Percentiles rank a stretch among this genome's conserved stretches.
phyloP scores from a whole-genome alignment of 2,113 vertebrate species.

The Gavialis gangeticus region DNA sequence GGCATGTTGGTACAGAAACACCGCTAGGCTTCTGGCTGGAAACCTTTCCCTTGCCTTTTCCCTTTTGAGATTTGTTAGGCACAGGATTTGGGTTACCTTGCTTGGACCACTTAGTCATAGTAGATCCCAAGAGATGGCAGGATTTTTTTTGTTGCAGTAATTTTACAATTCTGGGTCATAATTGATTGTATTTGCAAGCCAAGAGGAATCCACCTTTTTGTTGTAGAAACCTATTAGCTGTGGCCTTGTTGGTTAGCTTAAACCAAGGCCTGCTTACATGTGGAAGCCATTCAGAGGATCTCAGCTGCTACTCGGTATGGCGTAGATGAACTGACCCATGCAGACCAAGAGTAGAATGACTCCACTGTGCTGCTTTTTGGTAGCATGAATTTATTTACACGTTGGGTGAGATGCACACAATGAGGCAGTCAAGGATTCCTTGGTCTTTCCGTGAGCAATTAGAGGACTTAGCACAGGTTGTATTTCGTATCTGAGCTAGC shows the following conservation, averaged over 20 bases:
- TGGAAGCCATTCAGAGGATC: not conserved
- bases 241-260: not conserved
- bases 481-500: not conserved
- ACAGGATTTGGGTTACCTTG: not conserved
- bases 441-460: not conserved
- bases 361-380: fast-evolving
- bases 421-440: not conserved
- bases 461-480: not conserved
- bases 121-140: not conserved
- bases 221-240: not conserved
- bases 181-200: not conserved
- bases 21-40: not conserved
- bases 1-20: no score
- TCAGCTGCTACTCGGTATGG: fast-evolving
- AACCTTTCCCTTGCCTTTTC: not conserved
- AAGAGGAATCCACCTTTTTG: not conserved
- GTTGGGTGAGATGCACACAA: not conserved
- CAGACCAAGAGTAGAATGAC: not conserved
- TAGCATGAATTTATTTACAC: not conserved
- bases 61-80: not conserved
- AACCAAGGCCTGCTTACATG: fast-evolving
- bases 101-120: no score
- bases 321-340: not conserved
- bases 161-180: not conserved
- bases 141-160: not conserved